phyloP scores from a whole-genome alignment of 30 jellyfish, hydroid and myxozoan genomes.

The Aurelia sp. region DNA sequence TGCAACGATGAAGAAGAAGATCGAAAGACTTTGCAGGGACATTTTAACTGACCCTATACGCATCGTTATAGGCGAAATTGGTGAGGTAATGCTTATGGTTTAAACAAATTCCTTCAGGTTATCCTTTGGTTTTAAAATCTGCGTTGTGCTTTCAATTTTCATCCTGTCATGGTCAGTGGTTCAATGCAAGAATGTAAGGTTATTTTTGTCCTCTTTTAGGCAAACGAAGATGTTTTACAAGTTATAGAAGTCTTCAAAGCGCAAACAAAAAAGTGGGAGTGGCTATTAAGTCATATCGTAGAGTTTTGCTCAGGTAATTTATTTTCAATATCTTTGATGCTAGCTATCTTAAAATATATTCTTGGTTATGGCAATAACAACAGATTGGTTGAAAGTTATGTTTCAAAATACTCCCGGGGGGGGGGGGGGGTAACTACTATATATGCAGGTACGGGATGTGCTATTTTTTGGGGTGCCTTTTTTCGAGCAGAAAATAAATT shows the following conservation, averaged over 20 bases:
- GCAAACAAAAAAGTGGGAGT: conserved; percentile 85
- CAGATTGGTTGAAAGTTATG: too few species aligned
- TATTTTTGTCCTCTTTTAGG: conserved; percentile 60
- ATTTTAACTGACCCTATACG: conserved; percentile 96
- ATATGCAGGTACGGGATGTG: too few species aligned
- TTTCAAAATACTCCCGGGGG: too few species aligned
- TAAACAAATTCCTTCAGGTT: too few species aligned
- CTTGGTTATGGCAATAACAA: too few species aligned
- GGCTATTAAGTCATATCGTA: conserved; percentile 92
- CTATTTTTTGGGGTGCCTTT: too few species aligned
- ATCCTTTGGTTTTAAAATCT: too few species aligned
- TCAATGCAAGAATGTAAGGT: background rate
- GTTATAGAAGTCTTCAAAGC: conserved; percentile 84
- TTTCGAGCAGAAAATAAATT: too few species aligned
- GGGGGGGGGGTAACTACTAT: too few species aligned
- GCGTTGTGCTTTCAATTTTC: background rate
- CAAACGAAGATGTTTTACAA: conserved; percentile 96
- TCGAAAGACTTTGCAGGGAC: conserved; percentile 94
- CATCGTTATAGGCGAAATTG: conserved; percentile 97
- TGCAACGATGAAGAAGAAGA: conserved; percentile 97
- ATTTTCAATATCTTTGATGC: too few species aligned
- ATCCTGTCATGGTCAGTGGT: background rate
- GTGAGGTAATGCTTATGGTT: conserved; percentile 70
- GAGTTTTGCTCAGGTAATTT: conserved; percentile 92
- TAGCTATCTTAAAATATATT: too few species aligned